Percentiles rank a stretch among this genome's conserved stretches.
phyloP scores from a whole-genome alignment of 1,140 invertebrate genomes.

The Bactericera cockerelli region DNA sequence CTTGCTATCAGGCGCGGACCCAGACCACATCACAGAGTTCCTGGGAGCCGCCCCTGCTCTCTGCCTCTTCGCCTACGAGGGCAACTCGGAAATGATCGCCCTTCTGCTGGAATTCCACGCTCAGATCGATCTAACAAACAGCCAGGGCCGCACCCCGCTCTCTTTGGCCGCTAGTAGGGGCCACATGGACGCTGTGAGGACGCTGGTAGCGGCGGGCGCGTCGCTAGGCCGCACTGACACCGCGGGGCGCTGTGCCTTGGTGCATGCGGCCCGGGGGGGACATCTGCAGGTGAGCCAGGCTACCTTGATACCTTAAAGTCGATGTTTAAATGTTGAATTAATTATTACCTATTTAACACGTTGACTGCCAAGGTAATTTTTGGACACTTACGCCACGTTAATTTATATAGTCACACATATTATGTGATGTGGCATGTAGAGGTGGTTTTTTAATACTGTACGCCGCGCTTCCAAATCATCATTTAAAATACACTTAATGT shows the following conservation, averaged over 20 bases:
- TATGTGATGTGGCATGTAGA: no score
- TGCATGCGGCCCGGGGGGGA: slow-evolving; percentile 76
- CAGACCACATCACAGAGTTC: slow-evolving; percentile 65
- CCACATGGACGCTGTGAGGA: slow-evolving; percentile 56
- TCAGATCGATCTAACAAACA: slow-evolving; percentile 73
- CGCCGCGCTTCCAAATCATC: no score
- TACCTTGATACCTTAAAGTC: no score
- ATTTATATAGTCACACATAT: no score
- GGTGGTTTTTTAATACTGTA: no score
- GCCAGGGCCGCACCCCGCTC: slow-evolving; percentile 67
- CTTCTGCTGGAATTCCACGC: slow-evolving; percentile 83
- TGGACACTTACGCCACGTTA: no score
- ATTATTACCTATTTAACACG: no score
- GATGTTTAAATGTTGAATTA: no score
- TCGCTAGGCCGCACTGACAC: slow-evolving; percentile 63
- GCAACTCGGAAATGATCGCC: slow-evolving; percentile 71
- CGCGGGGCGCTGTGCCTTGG: slow-evolving; percentile 69
- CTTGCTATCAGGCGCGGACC: slow-evolving; percentile 74
- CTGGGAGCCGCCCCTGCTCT: slow-evolving; percentile 69
- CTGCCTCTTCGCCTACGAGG: slow-evolving; percentile 77
- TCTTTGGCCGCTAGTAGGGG: slow-evolving; percentile 65
- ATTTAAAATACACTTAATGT: no score
- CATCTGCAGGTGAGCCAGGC: slow-evolving; percentile 42
- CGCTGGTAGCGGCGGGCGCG: slow-evolving; percentile 52
- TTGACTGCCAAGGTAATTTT: no score